These are phyloP conservation scores for Brotula barbata DNA, from an alignment of 2,797 vertebrate species.

Conservation along the genomic window DNA sequence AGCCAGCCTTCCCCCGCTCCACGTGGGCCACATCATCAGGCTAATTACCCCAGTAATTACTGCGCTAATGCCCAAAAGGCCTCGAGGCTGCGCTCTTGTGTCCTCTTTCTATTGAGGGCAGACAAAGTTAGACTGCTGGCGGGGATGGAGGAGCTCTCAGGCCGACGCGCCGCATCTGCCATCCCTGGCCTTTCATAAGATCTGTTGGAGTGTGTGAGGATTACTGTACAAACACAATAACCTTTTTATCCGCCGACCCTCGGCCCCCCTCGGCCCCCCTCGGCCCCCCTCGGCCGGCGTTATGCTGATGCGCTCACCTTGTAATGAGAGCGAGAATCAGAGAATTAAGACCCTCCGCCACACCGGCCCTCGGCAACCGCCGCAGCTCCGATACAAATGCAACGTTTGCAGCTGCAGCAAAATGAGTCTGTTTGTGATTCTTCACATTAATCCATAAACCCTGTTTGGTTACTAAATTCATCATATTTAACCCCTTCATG, in stretches of 20 bases:
- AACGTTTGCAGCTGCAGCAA: too few relatives aligned
- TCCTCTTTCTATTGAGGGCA: constrained; percentile 48
- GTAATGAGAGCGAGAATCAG: constrained; percentile 41
- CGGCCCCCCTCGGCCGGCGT: constrained; percentile 7
- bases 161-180: constrained; percentile 28
- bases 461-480: too few relatives aligned
- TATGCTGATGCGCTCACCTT: constrained; percentile 28
- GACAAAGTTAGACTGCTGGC: constrained; percentile 27
- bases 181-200: constrained; percentile 23
- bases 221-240: constrained; percentile 3
- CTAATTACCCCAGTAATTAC: constrained; percentile 62
- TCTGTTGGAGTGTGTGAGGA: constrained; percentile 2
- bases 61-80: constrained; percentile 44
- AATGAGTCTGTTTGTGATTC: too few relatives aligned
- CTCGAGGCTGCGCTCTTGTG: constrained; percentile 34
- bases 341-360: constrained; percentile 33
- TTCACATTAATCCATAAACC: too few relatives aligned
- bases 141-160: constrained; percentile 13
- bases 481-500: too few relatives aligned
- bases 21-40: constrained; percentile 29
- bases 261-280: neutral
- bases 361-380: too few relatives aligned
- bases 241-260: constrained; percentile 20
- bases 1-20: constrained; percentile 20
- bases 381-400: neutral